Evolutionary conservation across 2,888 invertebrate species (phyloP).

Genomic region (Cheilosia urbana): DNA sequence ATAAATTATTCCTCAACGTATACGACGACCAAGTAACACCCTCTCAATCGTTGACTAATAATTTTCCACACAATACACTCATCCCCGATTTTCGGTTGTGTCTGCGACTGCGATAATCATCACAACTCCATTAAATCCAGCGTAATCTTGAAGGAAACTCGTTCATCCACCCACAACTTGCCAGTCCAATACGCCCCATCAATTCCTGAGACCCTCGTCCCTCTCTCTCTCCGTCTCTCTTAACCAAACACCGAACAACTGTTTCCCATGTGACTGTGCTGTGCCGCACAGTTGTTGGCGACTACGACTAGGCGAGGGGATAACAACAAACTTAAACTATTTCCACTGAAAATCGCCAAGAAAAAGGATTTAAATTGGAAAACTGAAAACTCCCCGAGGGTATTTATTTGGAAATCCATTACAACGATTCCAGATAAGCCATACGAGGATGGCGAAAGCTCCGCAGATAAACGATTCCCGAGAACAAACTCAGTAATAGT

Average conservation of each 20-base stretch:
- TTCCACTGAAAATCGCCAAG: conserved; percentile 71
- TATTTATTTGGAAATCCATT: conserved; percentile 75
- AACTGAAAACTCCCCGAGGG: conserved; percentile 73
- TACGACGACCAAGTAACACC: conserved; percentile 10
- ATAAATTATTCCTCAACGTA: conserved; percentile 35
- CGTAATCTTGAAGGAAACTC: conserved; percentile 36
- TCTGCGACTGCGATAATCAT: conserved; percentile 58
- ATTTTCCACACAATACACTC: conserved; percentile 41
- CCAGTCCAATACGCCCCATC: conserved; percentile 48
- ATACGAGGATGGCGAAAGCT: conserved; percentile 71
- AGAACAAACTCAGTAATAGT: conserved; percentile 18
- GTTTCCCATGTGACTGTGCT: conserved; percentile 30
- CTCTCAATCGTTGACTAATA: conserved; percentile 53
- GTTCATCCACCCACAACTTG: conserved; percentile 12
- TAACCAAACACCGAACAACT: conserved; percentile 1
- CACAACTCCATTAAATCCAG: conserved; percentile 58
- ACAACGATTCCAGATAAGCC: conserved; percentile 74
- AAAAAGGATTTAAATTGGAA: conserved; percentile 75
- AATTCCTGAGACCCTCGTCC: conserved; percentile 19
- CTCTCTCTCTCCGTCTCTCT: neutral
- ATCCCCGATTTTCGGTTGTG: conserved; percentile 62
- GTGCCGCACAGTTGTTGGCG: conserved; percentile 34
- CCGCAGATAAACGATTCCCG: conserved; percentile 64
- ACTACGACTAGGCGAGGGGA: conserved; percentile 14
- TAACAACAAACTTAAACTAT: conserved; percentile 72